Percentiles rank a stretch among this genome's conserved stretches.
Evolutionary conservation across 2,797 vertebrate species (phyloP).

Genomic region (Muraenolepis orangiensis): DNA sequence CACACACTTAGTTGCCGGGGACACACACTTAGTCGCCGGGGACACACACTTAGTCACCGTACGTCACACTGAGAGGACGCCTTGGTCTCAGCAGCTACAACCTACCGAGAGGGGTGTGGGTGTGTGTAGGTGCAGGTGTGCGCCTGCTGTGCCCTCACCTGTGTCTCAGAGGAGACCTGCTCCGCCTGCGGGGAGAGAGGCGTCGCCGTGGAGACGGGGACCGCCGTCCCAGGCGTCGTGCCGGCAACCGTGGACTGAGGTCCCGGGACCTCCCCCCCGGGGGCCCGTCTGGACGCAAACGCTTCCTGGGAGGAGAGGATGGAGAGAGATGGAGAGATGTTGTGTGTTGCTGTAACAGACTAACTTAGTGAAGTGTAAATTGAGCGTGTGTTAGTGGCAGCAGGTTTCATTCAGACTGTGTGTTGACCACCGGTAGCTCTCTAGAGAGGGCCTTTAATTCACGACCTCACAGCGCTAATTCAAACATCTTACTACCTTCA

Average conservation of each 20-base stretch:
- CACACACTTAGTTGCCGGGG: no score
- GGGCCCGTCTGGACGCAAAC: constrained; percentile 78
- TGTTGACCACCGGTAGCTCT: no score
- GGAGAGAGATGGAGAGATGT: not conserved
- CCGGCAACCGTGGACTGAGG: constrained; percentile 68
- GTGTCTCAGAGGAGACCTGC: constrained; percentile 81
- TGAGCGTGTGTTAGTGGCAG: no score
- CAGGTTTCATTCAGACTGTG: no score
- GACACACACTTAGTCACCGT: no score
- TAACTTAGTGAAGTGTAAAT: no score
- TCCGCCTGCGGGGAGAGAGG: constrained; percentile 82
- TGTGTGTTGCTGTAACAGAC: no score
- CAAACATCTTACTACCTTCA: no score
- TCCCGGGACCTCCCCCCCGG: constrained; percentile 82
- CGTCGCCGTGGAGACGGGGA: constrained; percentile 75
- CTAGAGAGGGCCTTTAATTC: no score
- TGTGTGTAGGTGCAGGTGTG: not conserved
- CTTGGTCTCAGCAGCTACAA: not conserved
- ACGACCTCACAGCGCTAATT: no score
- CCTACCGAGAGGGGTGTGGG: not conserved
- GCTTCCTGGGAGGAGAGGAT: constrained; percentile 73
- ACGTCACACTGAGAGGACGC: not conserved
- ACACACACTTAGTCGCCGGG: not conserved
- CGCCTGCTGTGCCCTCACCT: constrained; percentile 60
- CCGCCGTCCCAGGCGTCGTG: constrained; percentile 82